Evolutionary conservation across 2,113 vertebrate species (phyloP).

Genomic region (Phocoena sinus): DNA sequence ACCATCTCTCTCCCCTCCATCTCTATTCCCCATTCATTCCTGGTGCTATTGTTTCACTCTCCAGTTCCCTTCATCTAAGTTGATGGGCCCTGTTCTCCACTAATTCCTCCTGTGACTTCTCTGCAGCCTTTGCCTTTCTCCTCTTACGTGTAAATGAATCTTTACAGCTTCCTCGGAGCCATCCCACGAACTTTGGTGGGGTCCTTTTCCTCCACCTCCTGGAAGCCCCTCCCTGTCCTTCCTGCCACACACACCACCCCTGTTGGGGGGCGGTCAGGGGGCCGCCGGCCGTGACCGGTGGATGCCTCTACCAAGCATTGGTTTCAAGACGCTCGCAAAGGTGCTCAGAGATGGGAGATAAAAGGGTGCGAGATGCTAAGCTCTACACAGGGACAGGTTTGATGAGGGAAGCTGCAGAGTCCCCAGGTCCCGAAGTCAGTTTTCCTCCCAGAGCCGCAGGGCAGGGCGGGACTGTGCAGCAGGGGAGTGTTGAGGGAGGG

Average conservation of each 20-base stretch:
- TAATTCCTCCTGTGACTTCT: not conserved
- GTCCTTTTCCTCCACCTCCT: not conserved
- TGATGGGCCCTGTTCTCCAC: too few species aligned
- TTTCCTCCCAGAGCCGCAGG: not conserved
- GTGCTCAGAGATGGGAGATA: conserved; percentile 11
- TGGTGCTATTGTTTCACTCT: conserved; percentile 59
- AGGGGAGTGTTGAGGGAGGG: not conserved
- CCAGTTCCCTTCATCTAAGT: not conserved
- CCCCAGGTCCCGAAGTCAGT: not conserved
- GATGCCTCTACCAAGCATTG: not conserved
- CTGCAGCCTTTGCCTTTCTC: not conserved
- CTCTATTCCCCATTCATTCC: not conserved
- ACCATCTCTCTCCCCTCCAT: not conserved
- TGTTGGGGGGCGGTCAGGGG: too few species aligned
- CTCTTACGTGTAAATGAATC: accelerated
- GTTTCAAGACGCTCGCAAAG: conserved; percentile 40
- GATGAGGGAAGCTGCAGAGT: not conserved
- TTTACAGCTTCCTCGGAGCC: not conserved
- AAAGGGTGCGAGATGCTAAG: conserved; percentile 1
- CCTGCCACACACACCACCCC: not conserved
- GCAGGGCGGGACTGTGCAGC: not conserved
- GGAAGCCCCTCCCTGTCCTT: not conserved
- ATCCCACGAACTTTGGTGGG: not conserved
- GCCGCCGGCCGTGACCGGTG: not conserved
- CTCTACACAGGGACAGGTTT: not conserved